These are phyloP conservation scores for Tachina grossa DNA, from an alignment of 2,888 invertebrate species.

Conservation along the genomic window DNA sequence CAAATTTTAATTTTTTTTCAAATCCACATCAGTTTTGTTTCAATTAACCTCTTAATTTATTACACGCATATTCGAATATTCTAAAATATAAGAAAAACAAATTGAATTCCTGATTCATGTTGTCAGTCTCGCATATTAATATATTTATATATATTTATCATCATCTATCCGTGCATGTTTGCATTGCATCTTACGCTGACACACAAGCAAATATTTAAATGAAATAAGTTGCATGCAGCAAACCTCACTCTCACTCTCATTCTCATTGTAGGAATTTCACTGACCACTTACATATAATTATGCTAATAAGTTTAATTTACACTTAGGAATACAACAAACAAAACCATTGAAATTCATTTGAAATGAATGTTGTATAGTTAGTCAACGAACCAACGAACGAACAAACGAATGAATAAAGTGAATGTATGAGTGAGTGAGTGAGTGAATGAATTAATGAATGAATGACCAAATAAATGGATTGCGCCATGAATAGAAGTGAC, in stretches of 20 bases:
- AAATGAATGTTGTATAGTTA: constrained; percentile 44
- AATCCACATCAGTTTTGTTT: not conserved
- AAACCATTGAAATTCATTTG: constrained; percentile 56
- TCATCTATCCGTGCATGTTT: no score
- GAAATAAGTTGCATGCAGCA: not conserved
- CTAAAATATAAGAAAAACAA: not conserved
- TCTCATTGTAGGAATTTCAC: constrained; percentile 27
- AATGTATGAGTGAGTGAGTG: constrained; percentile 27
- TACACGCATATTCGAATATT: not conserved
- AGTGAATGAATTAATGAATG: constrained; percentile 20
- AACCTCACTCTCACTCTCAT: constrained; percentile 6
- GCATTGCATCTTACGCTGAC: not conserved
- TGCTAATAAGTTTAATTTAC: constrained; percentile 70
- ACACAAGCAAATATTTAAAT: not conserved
- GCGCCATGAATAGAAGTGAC: not conserved
- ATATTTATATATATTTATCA: no score
- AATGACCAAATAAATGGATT: not conserved
- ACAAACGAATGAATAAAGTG: constrained; percentile 15
- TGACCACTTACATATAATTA: constrained; percentile 67
- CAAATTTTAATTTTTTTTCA: not conserved
- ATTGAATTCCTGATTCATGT: not conserved
- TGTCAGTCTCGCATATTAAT: not conserved
- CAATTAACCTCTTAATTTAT: not conserved
- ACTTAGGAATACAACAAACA: constrained; percentile 49
- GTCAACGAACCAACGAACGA: constrained; percentile 19